Evolutionary conservation across 2,888 invertebrate genomes (phyloP).

Genomic region (Spisula solida): DNA sequence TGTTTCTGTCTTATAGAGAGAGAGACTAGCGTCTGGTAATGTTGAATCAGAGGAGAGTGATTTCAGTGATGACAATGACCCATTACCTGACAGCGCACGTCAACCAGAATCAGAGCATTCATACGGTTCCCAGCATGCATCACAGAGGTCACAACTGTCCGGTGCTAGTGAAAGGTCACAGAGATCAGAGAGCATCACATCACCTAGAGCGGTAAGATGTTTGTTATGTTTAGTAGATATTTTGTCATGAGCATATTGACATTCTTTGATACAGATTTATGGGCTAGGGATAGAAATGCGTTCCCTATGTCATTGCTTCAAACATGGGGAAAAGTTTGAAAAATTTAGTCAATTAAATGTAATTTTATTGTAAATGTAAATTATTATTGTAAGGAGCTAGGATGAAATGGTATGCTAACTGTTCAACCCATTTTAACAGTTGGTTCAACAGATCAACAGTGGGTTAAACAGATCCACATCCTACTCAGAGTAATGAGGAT

Average conservation of each 20-base stretch:
- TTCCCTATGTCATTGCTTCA: not conserved
- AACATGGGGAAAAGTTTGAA: too few species aligned
- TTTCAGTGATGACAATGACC: constrained; percentile 55
- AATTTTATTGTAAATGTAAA: too few species aligned
- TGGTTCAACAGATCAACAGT: too few species aligned
- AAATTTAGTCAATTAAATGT: too few species aligned
- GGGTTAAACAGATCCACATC: too few species aligned
- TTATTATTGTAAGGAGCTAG: too few species aligned
- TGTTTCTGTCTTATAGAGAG: constrained; percentile 48
- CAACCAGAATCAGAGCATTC: constrained; percentile 45
- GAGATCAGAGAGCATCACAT: constrained; percentile 47
- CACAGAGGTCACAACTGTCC: constrained; percentile 51
- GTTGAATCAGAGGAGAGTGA: constrained; percentile 50
- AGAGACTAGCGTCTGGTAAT: constrained; percentile 32
- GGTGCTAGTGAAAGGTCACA: constrained; percentile 50
- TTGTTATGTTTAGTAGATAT: not conserved
- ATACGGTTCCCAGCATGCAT: constrained; percentile 42
- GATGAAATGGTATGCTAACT: too few species aligned
- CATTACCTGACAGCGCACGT: constrained; percentile 37
- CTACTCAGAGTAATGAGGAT: too few species aligned
- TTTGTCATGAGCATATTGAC: not conserved
- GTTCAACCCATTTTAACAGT: too few species aligned
- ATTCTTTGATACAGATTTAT: not conserved
- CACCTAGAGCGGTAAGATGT: constrained; percentile 50
- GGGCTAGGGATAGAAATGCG: not conserved